These are phyloP conservation scores for Aphaenogaster ashmeadi DNA, from an alignment of 1,140 invertebrate genomes.

Conservation along the genomic window DNA sequence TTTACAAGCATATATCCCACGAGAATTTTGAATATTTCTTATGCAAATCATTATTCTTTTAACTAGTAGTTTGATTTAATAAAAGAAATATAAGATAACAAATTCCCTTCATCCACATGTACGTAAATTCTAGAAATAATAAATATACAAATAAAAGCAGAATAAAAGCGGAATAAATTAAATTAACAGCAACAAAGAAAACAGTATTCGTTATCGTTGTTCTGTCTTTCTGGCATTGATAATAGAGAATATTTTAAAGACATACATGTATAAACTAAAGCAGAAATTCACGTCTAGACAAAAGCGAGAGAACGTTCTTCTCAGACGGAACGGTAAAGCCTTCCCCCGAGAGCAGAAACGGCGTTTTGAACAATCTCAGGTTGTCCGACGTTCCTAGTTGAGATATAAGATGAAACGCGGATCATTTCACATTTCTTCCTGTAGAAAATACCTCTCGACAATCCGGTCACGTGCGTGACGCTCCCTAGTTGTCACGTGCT, in stretches of 20 bases:
- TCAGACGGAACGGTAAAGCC: slow-evolving; percentile 24
- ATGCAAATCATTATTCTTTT: neutral
- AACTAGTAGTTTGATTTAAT: neutral
- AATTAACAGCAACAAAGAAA: neutral
- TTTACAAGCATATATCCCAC: neutral
- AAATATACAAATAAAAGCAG: neutral
- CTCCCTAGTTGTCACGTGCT: slow-evolving; percentile 14
- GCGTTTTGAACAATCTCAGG: slow-evolving; percentile 62
- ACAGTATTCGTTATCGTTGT: too few species aligned
- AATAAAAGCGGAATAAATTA: neutral
- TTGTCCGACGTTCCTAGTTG: slow-evolving; percentile 3
- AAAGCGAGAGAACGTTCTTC: neutral
- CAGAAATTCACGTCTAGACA: neutral
- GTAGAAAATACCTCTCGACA: slow-evolving; percentile 43
- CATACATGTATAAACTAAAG: neutral
- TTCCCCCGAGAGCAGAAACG: slow-evolving; percentile 18
- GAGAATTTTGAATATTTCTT: slow-evolving; percentile 14
- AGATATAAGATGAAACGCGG: slow-evolving; percentile 15
- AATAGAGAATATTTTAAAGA: neutral
- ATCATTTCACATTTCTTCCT: slow-evolving; percentile 13
- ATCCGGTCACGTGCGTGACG: slow-evolving; percentile 70
- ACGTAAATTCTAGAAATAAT: neutral
- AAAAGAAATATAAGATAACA: neutral
- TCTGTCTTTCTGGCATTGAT: neutral
- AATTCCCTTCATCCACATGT: neutral